These are phyloP conservation scores for Ia io DNA, from an alignment of 2,113 vertebrate genomes.

Conservation along the genomic window DNA sequence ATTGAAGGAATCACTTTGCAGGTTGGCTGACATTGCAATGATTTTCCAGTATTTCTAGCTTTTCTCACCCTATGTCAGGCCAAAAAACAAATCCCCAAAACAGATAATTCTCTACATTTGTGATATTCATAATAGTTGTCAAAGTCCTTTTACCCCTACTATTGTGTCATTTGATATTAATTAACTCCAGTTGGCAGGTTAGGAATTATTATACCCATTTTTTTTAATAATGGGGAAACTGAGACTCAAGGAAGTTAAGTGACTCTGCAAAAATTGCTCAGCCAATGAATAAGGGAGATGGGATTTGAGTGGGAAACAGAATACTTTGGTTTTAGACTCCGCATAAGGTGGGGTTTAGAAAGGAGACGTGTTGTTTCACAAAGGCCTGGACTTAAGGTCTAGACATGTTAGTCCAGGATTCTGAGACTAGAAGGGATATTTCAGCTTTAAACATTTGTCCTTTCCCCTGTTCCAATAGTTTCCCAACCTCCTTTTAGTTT, in stretches of 20 bases:
- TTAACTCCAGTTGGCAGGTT: slow-evolving; percentile 14
- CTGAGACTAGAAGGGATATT: slow-evolving; percentile 24
- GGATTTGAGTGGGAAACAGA: background rate
- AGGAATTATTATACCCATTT: background rate
- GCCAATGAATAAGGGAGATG: background rate
- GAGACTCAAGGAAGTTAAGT: background rate
- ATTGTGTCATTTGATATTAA: slow-evolving; percentile 25
- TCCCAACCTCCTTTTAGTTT: background rate
- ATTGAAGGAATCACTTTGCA: slow-evolving; percentile 19
- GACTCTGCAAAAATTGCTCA: slow-evolving; percentile 34
- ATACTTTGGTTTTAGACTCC: slow-evolving; percentile 20
- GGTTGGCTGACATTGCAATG: slow-evolving; percentile 22
- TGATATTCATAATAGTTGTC: background rate
- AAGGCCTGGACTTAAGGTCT: background rate
- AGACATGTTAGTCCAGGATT: background rate
- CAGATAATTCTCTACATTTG: slow-evolving; percentile 34
- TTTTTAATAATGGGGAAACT: slow-evolving; percentile 17
- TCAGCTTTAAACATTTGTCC: background rate
- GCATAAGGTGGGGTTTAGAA: background rate
- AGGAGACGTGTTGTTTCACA: slow-evolving; percentile 4
- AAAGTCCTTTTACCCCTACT: background rate
- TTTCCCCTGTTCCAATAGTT: background rate
- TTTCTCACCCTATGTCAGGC: background rate
- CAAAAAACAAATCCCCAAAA: background rate
- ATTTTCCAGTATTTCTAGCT: background rate